Evolutionary conservation across 2,888 invertebrate species (phyloP), one percentile per base, ranked within the genome.

Genomic region (Ptilodon capucinus): DNA sequence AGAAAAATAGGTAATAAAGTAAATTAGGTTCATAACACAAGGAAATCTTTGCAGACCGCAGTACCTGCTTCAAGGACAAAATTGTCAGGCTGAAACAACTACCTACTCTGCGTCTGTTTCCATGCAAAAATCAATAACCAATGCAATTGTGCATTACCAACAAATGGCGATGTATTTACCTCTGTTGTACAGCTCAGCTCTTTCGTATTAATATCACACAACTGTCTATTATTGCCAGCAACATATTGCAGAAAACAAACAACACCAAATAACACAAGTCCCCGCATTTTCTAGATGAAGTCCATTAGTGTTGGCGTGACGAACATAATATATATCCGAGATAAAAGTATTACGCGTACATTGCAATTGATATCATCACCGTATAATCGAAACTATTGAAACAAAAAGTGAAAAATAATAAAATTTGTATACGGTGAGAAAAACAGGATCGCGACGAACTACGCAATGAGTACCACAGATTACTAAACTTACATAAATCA

Each of bases 121-220:
- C 51, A 42, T 36, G 45, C 42, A 59, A 68, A 71, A 69, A 73
- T 73, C 69, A 64, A 73, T 72, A 69, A 54, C 40, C 48, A 41
- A 52, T 57, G 57, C 64, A 67, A 40, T 50, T 42, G 19, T 21
- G 23, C n/a, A 18, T 18, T 11, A 34, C 7, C 5, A 40, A 4
- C 8, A 25, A 40, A 7, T 40, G 13, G 13, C 11, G 21, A 39
- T 39, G 13, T 21, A 45, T 35, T 40, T 74, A 89, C 90, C 84
- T 87, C 84, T 14, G 79, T 84, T 41, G 81, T 79, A 60, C 90
- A 90, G 64, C 83, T 86, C 14, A 82, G 73, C 50, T 76, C 71
- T 2, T 74, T 32, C 1, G 38, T 79, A 39, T 72, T 76, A 42
- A 83, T 83, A 40, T 74, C 77, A 60, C 84, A 86, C 49, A 88